Evolutionary conservation across 2,797 vertebrate species (phyloP), one percentile per base, ranked within the genome.

Genomic region (Lutjanus argentimaculatus): DNA sequence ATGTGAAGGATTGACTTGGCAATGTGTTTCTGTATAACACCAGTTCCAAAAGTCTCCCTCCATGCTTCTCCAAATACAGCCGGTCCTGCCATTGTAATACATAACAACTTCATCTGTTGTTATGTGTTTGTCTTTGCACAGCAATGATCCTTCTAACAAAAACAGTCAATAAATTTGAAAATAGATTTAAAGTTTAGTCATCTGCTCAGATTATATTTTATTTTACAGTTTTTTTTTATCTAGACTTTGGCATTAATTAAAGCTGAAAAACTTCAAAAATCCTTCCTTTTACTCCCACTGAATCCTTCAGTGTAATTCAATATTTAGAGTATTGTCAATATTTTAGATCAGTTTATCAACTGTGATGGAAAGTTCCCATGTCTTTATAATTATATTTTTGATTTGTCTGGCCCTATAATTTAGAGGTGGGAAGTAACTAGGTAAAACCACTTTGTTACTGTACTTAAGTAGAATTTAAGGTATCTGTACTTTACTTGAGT

Each of bases 1-100:
- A 72, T 67, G 48, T 53, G 79, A 86, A 72, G 83, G 82, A 93
- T 91, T 90, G 87, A 87, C 78, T 91, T 94, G 93, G 93, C 91
- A 93, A 87, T 75, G 67, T 71, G 22, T 66, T 51, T 63, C 55
- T 73, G 67, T 56, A 19, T 64, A 61, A 67, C 65, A 80, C 42
- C 40, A 52, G 75, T 56, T 92, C 86, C 85, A 88, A 76, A 81
- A 88, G 73, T 52, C 74, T 79, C 72, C 74, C 46, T 80, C 51
- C 59, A 56, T 75, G 77, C 55, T 79, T 78, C 67, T 65, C 49
- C 74, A 68, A 73, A 74, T 61, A 66, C 80, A 88, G 77, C 80
- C 72, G 56, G 67, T 59, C 64, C 53, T 73, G 56, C 72, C 25
- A 78, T 85, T 89, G 85, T 89, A 53, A 89, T 56, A 75, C 64